Evolutionary conservation across 1,140 invertebrate genomes (phyloP), one percentile per base, ranked within the genome.

Genomic region (Branchinecta lynchi): DNA sequence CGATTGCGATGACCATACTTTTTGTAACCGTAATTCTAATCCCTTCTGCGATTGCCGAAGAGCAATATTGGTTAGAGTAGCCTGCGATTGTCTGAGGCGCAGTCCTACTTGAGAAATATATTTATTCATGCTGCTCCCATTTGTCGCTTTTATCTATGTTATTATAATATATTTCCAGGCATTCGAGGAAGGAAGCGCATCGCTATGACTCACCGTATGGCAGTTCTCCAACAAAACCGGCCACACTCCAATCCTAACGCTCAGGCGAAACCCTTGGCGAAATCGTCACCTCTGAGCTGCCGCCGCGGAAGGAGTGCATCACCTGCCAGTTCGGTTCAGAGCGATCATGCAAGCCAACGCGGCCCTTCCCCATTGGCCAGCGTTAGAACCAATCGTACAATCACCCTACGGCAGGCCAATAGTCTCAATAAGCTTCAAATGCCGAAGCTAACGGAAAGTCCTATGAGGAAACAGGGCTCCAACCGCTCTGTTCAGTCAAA

Each of bases 381-480:
- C 51, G 73, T 77, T 32, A 72, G 76, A 68, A 76, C 77, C 12
- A 79, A 77, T 8, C 74, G 77, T 69, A 76, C 78, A 43, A 77
- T 77, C 65, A 76, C 76, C 66, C 66, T 79, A 46, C 70, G 78
- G 66, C 77, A 78, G n/a, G 68, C 44, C 45, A 68, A 68, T 68
- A 68, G 44, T 68, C 68, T 46, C 15, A 44, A 68, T 45, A 46
- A 44, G 15, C 43, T 68, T 9, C 68, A 69, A 20, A 69, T 60
- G n/a, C 44, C 71, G 7, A 69, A 20, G 51, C 2, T 20, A 15
- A 6, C 51, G n/a, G 69, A 72, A 10, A 72, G 70, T 66, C 70
- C 71, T 20, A 72, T 45, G 66, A 72, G 68, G 17, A 60, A 60
- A 60, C 12, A 15, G 12, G 17, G 12, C 6, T 60, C 51, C 51